Evolutionary conservation across 2,113 vertebrate species (phyloP).

Genomic region (Dermatemys mawii): DNA sequence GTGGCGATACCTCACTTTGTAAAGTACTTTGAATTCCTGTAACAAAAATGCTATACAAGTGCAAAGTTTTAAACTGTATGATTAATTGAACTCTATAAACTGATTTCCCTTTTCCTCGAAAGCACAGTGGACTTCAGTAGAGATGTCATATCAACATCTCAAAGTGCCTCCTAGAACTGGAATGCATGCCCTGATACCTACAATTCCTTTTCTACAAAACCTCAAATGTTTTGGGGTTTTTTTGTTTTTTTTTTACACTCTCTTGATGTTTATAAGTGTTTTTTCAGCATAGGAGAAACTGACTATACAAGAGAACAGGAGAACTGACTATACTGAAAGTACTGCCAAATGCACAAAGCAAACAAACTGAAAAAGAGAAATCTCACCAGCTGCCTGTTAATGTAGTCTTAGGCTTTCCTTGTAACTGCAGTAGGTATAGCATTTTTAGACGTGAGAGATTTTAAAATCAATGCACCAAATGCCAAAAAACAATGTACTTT

Average conservation of each 20-base stretch:
- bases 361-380: background rate
- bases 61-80: background rate
- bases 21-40: background rate
- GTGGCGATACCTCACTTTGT: background rate
- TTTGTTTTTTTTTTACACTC: too few species aligned
- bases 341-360: background rate
- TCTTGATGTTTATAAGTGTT: constrained; percentile 8
- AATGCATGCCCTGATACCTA: background rate
- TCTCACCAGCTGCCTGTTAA: background rate
- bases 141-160: background rate
- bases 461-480: background rate
- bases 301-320: background rate
- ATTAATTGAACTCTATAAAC: background rate
- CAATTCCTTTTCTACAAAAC: background rate
- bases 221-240: background rate
- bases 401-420: fast-evolving
- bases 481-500: background rate
- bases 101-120: background rate
- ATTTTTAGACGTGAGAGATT: background rate
- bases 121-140: background rate
- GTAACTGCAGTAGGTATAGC: background rate
- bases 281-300: background rate
- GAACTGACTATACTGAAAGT: background rate
- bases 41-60: background rate
- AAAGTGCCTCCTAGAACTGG: background rate